Conservation (phyloP, 2,888 invertebrate species). For the Labia minor region DNA sequence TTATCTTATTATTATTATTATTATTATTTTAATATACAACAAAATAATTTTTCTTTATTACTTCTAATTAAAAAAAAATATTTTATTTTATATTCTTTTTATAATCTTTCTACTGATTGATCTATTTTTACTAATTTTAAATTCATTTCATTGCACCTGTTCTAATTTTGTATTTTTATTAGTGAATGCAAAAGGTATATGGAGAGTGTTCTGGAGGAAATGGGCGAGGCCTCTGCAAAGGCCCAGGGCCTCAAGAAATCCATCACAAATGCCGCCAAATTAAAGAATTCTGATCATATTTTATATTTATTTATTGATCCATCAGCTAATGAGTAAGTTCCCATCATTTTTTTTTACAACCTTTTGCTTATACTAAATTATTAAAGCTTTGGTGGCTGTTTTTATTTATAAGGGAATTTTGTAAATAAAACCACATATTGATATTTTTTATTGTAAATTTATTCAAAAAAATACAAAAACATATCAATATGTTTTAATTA, state of each 20-base stretch:
- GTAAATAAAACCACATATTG: no score
- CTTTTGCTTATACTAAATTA: no score
- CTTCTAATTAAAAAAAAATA: no score
- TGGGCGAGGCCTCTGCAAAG: conserved; percentile 60
- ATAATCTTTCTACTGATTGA: no score
- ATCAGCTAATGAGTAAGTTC: conserved; percentile 46
- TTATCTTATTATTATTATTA: no score
- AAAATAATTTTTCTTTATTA: conserved; percentile 9
- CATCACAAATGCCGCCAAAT: conserved; percentile 59
- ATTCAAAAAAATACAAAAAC: background rate
- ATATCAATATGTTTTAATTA: background rate
- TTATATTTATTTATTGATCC: conserved; percentile 45
- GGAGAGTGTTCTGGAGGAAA: conserved; percentile 52
- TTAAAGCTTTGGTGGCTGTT: no score
- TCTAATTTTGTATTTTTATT: no score
- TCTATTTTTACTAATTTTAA: no score
- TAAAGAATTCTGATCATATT: conserved; percentile 47
- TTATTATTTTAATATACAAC: background rate
- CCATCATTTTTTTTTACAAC: background rate
- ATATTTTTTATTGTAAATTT: no score
- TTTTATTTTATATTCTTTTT: no score
- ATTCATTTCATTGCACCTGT: no score
- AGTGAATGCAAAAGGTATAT: conserved; percentile 51
- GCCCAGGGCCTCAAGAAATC: conserved; percentile 63
- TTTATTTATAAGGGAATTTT: no score